Evolutionary conservation across 2,888 invertebrate genomes (phyloP).

Genomic region (Latrodectus hesperus): DNA sequence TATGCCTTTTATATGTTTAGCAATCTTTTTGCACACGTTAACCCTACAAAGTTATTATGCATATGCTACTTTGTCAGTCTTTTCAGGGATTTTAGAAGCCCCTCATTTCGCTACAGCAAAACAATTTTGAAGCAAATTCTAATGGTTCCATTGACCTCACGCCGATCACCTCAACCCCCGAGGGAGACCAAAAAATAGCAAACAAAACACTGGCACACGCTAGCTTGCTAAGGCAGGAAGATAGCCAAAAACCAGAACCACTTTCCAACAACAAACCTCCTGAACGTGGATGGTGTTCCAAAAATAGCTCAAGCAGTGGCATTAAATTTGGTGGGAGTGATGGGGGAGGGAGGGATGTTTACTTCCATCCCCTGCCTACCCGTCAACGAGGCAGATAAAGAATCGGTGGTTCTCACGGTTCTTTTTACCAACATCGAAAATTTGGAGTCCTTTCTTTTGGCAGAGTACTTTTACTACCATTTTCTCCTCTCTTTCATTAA

Average conservation of each 20-base stretch:
- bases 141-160: neutral
- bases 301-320: slow-evolving; percentile 18
- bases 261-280: slow-evolving; percentile 4
- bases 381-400: slow-evolving; percentile 19
- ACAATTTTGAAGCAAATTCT: neutral
- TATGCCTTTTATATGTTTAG: no score
- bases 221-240: neutral
- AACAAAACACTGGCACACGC: neutral
- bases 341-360: slow-evolving; percentile 12
- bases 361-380: slow-evolving; percentile 4
- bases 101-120: no score
- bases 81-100: no score
- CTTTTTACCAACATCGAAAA: neutral
- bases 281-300: neutral
- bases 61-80: no score
- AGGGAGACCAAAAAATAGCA: neutral
- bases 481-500: no score
- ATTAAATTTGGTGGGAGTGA: slow-evolving; percentile 17
- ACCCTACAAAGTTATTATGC: no score
- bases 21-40: no score
- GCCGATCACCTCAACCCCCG: neutral
- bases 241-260: slow-evolving; percentile 24
- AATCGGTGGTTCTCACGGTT: slow-evolving; percentile 32
- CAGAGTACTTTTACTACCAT: no score
- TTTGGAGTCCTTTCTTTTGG: no score